Conservation (phyloP, 1,140 invertebrate species). For the Brachionus rotundiformis region DNA sequence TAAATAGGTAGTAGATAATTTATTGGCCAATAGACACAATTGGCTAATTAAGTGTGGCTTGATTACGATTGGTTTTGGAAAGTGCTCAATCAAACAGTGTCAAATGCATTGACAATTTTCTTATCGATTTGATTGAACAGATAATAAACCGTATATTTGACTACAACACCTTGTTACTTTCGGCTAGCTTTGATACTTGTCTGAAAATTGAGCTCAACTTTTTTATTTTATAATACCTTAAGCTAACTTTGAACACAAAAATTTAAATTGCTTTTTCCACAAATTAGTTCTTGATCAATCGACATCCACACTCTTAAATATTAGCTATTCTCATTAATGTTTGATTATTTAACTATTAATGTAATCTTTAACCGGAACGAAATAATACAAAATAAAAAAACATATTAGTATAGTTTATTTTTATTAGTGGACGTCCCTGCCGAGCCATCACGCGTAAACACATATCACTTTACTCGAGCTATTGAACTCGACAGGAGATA, state of each 20-base stretch:
- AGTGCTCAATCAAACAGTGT: conserved; percentile 3
- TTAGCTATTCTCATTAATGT: conserved; percentile 16
- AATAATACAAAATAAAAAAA: neutral
- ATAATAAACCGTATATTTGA: neutral
- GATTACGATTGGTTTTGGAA: neutral
- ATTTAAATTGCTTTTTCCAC: conserved; percentile 35
- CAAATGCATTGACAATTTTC: conserved; percentile 6
- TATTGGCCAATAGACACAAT: neutral
- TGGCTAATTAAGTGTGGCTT: neutral
- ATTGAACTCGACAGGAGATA: conserved; percentile 11
- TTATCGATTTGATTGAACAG: conserved; percentile 7
- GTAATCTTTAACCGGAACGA: neutral
- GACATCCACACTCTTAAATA: neutral
- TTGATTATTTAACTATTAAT: neutral
- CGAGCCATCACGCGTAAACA: neutral
- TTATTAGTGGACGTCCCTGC: neutral
- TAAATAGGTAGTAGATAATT: neutral
- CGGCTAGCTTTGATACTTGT: neutral
- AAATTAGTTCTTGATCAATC: conserved; percentile 45
- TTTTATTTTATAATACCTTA: conserved; percentile 39
- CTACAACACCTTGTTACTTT: neutral
- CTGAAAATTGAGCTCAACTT: neutral
- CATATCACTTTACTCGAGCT: neutral
- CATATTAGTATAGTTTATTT: neutral
- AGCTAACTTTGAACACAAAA: conserved; percentile 9